Base-by-base conservation (phyloP, 2,888 invertebrate species). In the Machimus atricapillus region DNA sequence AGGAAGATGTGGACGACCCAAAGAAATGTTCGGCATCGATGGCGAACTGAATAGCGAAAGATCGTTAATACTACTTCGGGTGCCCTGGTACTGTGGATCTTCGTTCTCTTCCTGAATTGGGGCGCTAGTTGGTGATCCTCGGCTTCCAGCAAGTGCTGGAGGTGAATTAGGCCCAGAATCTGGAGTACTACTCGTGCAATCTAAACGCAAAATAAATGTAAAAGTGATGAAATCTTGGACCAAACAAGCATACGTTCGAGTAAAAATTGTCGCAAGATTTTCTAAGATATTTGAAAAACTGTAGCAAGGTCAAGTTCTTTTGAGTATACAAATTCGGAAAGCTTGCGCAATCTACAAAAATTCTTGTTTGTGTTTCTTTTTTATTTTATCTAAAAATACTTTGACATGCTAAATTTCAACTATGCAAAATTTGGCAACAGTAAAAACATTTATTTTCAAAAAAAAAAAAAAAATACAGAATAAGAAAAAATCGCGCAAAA, bases 1-100 rank as follows among this genome's bases (percentile, higher is more conserved):
- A 58, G 93, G 93, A 90, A 94, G 93, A 91, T 95, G 96, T 89
- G 97, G 97, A 90, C 97, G 94, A 87, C 97, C 98, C 90, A 98
- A 94, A 88, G 98, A 98, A 92, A 98, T 98, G 94, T 98, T 98
- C 91, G 98, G 98, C 96, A 98, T 96, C 90, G 98, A 98, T 87
- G 98, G 98, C 90, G 98, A 98, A 90, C 97, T 97, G 94, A 98
- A 98, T 88, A 98, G 94, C 88, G 96, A 93, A 90, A 96, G 93
- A 93, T 96, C 95, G 93, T 94, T 96, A 93, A 93, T 96, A 93
- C 93, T 96, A 93, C 94, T 95, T 91, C 93, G 94, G 91, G 93
- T 95, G 91, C 94, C 93, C 86, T 94, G 94, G 90, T 94, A 95
- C 43, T 93, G 93, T 87, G 94, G 93, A 90, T 95, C 95, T 93